Percentiles rank a stretch among this genome's conserved stretches.
phyloP scores from a whole-genome alignment of 2,888 invertebrate species.

The Drosophila borealis region DNA sequence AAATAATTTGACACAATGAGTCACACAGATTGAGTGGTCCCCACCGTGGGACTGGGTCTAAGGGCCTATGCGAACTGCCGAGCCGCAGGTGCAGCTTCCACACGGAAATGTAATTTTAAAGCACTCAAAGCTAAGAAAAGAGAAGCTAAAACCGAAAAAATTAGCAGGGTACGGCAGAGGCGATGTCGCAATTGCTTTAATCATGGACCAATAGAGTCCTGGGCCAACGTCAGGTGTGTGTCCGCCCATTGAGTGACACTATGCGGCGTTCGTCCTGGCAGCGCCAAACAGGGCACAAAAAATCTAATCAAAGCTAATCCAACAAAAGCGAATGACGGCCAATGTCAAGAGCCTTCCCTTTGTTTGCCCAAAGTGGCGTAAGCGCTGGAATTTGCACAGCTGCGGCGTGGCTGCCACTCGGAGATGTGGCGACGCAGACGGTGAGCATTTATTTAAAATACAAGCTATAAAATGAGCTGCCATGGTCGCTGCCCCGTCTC shows the following conservation, averaged over 20 bases:
- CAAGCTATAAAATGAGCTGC: conserved; percentile 78
- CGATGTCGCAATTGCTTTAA: conserved; percentile 56
- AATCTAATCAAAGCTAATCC: conserved; percentile 83
- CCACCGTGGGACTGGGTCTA: conserved; percentile 38
- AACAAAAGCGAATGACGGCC: conserved; percentile 77
- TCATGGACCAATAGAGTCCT: conserved; percentile 70
- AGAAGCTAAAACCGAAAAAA: conserved; percentile 50
- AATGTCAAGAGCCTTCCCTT: conserved; percentile 70
- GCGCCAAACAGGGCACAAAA: conserved; percentile 64
- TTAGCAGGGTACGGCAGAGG: conserved; percentile 46
- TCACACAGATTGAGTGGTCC: conserved; percentile 77
- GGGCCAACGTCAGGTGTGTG: conserved; percentile 39
- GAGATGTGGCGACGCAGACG: conserved; percentile 24
- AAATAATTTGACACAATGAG: conserved; percentile 81
- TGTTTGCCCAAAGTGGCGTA: conserved; percentile 76
- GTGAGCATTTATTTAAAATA: conserved; percentile 79
- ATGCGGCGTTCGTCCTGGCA: conserved; percentile 57
- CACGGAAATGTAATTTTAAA: conserved; percentile 80
- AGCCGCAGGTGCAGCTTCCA: conserved; percentile 75
- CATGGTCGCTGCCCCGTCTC: background rate
- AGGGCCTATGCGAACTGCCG: conserved; percentile 34
- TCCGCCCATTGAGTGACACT: conserved; percentile 65
- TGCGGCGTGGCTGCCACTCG: conserved; percentile 50
- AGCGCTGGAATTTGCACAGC: conserved; percentile 75
- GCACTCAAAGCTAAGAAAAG: conserved; percentile 49